Evolutionary conservation across 1,140 invertebrate species (phyloP), one percentile per base, ranked within the genome.

Genomic region (Periplaneta americana): DNA sequence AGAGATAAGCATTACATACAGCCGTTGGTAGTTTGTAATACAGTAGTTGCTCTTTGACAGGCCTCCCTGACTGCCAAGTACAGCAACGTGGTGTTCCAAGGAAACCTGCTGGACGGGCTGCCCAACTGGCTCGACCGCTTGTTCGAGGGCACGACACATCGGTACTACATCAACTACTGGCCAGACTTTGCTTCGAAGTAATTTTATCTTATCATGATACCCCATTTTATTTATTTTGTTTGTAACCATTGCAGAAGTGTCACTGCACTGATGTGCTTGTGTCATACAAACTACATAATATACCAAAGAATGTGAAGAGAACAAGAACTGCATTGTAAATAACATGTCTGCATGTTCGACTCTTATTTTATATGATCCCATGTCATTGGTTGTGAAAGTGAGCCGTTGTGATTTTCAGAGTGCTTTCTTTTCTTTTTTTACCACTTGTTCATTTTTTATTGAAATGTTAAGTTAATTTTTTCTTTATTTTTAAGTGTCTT

Each of bases 141-240:
- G 80, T 99, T 99, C 87, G 98, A 99, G 88, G 98, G 98, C 74
- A 95, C 94, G 79, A 98, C 98, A 13, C 95, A 96, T 86, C 94
- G 97, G 85, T 99, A 98, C 89, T 95, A 97, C 88, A 94, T 99
- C 83, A 97, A 98, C 87, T 98, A 98, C 89, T 99, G 98, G 98
- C 98, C 98, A 31, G 96, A 98, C 84, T 96, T 95, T 90, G 92
- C 91, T 83, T 91, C 89, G 85, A 92, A 92, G 87, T 92, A 91
- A 33, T 74, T 17, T 74, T 32, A n/a, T n/a, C 22, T 13, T 11
- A 28, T 66, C n/a, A 6, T 66, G 10, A 80, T 74, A 28, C 5
- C 31, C 80, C 37, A 32, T 48, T 74, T 75, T 66, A 5, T 66
- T 34, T 77, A 80, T 33, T 66, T 80, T 80, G 37, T 48, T 48